phyloP scores from a whole-genome alignment of 2,113 vertebrate species.

The Neotragus moschatus region DNA sequence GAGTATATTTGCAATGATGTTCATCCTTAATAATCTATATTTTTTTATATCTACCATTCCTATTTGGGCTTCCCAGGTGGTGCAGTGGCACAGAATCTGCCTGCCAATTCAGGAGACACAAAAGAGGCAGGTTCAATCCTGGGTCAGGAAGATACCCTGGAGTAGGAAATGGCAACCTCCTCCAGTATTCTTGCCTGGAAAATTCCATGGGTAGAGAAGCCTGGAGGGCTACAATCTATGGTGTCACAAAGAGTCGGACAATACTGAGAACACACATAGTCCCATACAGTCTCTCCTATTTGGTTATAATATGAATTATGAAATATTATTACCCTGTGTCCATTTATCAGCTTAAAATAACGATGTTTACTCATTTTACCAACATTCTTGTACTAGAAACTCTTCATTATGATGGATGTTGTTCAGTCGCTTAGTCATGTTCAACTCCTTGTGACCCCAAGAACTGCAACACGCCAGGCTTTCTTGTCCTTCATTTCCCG shows the following conservation, averaged over 20 bases:
- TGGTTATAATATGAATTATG: background rate
- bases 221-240: background rate
- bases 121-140: background rate
- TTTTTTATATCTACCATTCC: background rate
- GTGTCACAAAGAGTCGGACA: background rate
- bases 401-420: background rate
- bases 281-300: background rate
- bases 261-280: background rate
- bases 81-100: background rate
- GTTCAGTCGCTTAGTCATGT: background rate
- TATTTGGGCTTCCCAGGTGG: background rate
- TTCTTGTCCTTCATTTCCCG: background rate
- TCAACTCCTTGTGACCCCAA: background rate
- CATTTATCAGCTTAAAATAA: background rate
- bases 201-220: background rate
- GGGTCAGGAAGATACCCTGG: background rate
- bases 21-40: background rate
- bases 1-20: background rate
- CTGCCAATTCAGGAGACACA: background rate
- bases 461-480: background rate
- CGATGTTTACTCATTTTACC: background rate
- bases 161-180: background rate
- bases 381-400: background rate
- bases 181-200: background rate
- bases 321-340: background rate